Percentiles rank a stretch among this genome's conserved stretches.
These are phyloP conservation scores for Mormyrops boulengeri DNA, from an alignment of 2,797 vertebrate species.

Conservation along the genomic window DNA sequence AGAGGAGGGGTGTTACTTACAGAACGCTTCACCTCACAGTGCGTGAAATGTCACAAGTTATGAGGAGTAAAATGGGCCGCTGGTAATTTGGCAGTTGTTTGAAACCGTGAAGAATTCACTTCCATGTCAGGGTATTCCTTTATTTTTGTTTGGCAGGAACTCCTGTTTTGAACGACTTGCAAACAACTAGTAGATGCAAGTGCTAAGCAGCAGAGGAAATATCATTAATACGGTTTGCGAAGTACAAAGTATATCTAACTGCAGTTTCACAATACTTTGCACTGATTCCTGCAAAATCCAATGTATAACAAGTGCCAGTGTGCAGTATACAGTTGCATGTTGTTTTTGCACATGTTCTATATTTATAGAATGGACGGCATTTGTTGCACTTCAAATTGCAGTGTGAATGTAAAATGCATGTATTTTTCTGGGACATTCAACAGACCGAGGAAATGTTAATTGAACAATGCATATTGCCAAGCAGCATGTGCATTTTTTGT, in stretches of 20 bases:
- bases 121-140: conserved; percentile 21
- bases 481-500: not conserved
- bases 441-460: not conserved
- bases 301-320: not conserved
- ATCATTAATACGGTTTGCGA: not conserved
- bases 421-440: not conserved
- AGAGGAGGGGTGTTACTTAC: conserved; percentile 42
- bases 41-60: conserved; percentile 47
- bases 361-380: not conserved
- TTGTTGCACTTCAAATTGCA: not conserved
- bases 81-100: conserved; percentile 32
- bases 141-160: not conserved
- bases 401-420: not conserved
- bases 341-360: not conserved
- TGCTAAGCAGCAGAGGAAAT: not conserved
- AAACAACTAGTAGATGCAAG: not conserved
- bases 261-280: not conserved
- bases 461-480: not conserved
- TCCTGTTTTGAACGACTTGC: not conserved
- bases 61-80: conserved; percentile 50
- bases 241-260: not conserved
- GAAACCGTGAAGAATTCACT: conserved; percentile 34
- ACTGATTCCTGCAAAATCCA: not conserved
- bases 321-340: not conserved
- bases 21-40: conserved; percentile 38